These are phyloP conservation scores for Sogatella furcifera DNA, from an alignment of 1,140 invertebrate genomes.

Conservation along the genomic window DNA sequence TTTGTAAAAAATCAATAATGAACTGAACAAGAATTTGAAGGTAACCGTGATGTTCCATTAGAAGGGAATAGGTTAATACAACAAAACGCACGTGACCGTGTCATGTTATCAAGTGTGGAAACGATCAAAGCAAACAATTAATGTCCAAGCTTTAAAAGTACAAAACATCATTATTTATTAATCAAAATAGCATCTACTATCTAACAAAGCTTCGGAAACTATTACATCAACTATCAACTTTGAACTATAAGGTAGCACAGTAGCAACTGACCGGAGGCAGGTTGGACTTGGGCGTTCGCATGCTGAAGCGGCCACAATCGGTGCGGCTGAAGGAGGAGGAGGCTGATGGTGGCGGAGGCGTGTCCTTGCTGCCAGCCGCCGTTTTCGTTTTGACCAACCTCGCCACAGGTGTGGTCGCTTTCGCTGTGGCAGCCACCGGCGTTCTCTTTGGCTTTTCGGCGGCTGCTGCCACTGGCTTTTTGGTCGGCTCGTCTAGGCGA, in stretches of 20 bases:
- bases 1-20: no score
- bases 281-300: constrained; percentile 31
- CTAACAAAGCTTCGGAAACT: no score
- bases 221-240: no score
- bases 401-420: background rate
- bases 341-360: constrained; percentile 20
- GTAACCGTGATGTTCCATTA: no score
- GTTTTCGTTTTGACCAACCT: background rate
- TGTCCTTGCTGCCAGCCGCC: background rate
- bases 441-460: constrained; percentile 10
- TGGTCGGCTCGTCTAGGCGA: constrained; percentile 25
- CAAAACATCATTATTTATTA: no score
- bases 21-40: no score
- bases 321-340: constrained; percentile 44
- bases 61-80: no score
- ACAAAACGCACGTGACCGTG: no score
- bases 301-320: constrained; percentile 54
- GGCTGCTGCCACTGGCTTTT: background rate
- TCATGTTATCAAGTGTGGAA: no score
- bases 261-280: constrained; percentile 9
- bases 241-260: background rate
- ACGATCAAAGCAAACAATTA: no score
- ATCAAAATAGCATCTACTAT: no score
- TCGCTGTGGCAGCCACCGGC: background rate
- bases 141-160: no score